Evolutionary conservation across 1,140 invertebrate species (phyloP).

Genomic region (Halesus radiatus): DNA sequence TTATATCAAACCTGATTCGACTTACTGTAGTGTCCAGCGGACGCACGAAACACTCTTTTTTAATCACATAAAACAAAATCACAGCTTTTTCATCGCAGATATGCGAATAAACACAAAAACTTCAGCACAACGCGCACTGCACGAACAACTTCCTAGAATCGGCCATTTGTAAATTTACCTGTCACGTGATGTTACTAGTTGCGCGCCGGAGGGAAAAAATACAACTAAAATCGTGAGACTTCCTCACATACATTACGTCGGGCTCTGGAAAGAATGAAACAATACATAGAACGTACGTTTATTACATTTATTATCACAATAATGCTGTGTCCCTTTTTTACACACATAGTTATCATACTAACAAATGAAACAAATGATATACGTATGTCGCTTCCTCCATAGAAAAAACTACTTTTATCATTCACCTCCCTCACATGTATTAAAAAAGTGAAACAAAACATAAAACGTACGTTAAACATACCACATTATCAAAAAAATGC

Average conservation of each 20-base stretch:
- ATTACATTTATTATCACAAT: no score
- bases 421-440: no score
- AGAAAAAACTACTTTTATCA: no score
- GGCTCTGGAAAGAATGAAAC: neutral
- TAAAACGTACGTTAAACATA: neutral
- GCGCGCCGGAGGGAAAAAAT: neutral
- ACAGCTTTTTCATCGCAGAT: slow-evolving; percentile 32
- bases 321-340: no score
- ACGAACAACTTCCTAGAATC: slow-evolving; percentile 10
- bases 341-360: no score
- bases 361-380: no score
- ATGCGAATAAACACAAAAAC: neutral
- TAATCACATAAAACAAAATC: neutral
- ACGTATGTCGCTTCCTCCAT: no score
- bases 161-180: slow-evolving; percentile 32
- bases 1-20: neutral
- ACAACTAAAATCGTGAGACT: neutral
- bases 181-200: slow-evolving; percentile 24
- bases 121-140: neutral
- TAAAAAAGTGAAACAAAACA: neutral
- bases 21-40: neutral
- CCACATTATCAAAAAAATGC: no score
- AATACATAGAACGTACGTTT: neutral
- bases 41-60: slow-evolving; percentile 6
- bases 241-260: neutral